Base-by-base conservation (phyloP, 92 coral and sea anemone genomes). In the Hydrozoanthus gracilis region DNA sequence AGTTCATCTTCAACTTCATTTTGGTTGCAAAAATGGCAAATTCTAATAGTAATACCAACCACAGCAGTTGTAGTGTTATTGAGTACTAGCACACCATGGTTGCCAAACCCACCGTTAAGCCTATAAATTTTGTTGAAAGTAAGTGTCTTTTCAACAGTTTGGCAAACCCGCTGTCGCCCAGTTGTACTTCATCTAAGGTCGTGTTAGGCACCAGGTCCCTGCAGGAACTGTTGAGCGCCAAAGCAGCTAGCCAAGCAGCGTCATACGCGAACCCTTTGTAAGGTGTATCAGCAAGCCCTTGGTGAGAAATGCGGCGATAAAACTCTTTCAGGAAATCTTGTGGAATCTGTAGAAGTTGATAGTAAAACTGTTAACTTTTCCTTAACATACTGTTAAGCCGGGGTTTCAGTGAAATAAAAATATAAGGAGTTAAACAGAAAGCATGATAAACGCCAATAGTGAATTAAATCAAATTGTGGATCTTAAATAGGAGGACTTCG, bases 241-340 rank as follows among this genome's bases (percentile, higher is more conserved):
- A 27, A 44, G 45, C 72, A 4, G 71, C 84, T 39, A 79, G 84
- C 71, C 67, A 79, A 8, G 84, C 84, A 13, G 84, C 84, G 51
- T 79, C 84, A 13, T 79, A 79, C 44, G 84, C 52, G n/a, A 79
- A 79, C 2, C 84, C 84, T 4, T 79, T 79, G 56, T 79, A 79
- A 0, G 84, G 84, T 4, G 84, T 79, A 49, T 79, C 71, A 15
- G 8, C 46, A 15, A 44, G 46, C 8, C 84, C 58, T 7, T 3
- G 73, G 73, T 16, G 13, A 46, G 15, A 14, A 14, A 79, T 61
- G 3, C 84, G 84, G 62, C 50, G 44, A 13, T 62, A n/a, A 12
- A 79, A 79, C 44, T 14, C 18, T 20, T 62, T 45, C 44, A 79
- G 56, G 11, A 60, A 79, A 0, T 45, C 35, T 16, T 62, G 71